These are phyloP conservation scores for Eudorcas thomsonii DNA, from an alignment of 2,113 vertebrate genomes.

Conservation along the genomic window DNA sequence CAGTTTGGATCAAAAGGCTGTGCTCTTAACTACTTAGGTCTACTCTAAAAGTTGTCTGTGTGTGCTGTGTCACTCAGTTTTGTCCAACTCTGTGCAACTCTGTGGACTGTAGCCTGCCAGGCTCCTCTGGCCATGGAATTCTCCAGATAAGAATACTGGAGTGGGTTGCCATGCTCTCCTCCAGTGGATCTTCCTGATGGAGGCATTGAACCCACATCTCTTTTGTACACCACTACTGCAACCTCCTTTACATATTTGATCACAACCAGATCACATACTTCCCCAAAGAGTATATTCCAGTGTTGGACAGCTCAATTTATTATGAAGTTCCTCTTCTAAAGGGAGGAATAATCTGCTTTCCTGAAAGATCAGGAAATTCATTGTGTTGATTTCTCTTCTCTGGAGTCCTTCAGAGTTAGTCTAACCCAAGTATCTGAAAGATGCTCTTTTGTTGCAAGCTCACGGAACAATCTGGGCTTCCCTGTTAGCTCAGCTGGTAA, in stretches of 20 bases:
- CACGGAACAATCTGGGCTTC: background rate
- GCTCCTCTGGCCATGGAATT: background rate
- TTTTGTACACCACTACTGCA: background rate
- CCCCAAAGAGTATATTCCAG: background rate
- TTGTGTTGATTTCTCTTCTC: background rate
- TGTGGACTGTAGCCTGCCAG: background rate
- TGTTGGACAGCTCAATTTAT: background rate
- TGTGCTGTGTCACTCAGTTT: background rate
- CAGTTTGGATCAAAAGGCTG: background rate
- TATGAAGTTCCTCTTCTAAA: background rate
- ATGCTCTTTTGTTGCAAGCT: background rate
- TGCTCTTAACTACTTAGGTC: background rate
- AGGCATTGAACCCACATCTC: background rate
- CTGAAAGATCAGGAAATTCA: background rate
- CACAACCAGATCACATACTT: background rate
- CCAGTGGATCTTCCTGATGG: background rate
- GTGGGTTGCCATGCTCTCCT: background rate
- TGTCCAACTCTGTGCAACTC: background rate
- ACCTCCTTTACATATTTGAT: background rate
- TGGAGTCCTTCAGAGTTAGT: background rate
- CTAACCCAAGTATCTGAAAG: background rate
- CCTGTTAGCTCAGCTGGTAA: background rate
- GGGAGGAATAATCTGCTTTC: background rate
- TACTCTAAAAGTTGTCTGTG: background rate
- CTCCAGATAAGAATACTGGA: background rate